Evolutionary conservation across 2,113 vertebrate genomes (phyloP).

Genomic region (Mustela lutreola): DNA sequence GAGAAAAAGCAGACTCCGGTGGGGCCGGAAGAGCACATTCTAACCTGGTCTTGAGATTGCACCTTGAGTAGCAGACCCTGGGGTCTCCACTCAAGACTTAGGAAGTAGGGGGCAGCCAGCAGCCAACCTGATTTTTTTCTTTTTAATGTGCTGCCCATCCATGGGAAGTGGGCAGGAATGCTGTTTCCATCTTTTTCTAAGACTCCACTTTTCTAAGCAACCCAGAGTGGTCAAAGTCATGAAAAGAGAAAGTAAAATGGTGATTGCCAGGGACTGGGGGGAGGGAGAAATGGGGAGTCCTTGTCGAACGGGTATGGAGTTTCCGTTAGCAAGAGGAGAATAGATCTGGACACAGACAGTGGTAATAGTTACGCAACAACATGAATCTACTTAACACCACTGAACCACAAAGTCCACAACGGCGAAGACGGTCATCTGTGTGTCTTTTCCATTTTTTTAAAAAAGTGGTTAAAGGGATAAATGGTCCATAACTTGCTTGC

Average conservation of each 20-base stretch:
- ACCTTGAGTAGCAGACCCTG: neutral
- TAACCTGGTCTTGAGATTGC: neutral
- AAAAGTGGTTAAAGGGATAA: constrained; percentile 23
- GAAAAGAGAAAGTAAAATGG: neutral
- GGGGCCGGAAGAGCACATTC: neutral
- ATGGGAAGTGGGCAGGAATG: neutral
- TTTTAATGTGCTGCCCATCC: neutral
- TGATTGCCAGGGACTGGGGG: neutral
- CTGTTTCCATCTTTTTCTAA: neutral
- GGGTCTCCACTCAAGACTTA: neutral
- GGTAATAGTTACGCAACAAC: neutral
- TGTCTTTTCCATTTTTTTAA: neutral
- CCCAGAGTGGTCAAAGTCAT: neutral
- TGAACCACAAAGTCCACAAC: neutral
- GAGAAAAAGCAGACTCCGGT: neutral
- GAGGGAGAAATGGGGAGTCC: neutral
- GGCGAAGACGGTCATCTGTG: neutral
- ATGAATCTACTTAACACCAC: neutral
- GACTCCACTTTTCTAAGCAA: neutral
- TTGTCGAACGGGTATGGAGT: neutral
- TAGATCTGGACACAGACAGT: neutral
- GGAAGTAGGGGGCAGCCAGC: accelerated
- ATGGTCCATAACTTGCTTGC: neutral
- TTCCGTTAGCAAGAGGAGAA: neutral
- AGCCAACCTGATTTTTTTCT: neutral